Evolutionary conservation across 1,140 invertebrate species (phyloP).

Genomic region (Hesperophylax magnus): DNA sequence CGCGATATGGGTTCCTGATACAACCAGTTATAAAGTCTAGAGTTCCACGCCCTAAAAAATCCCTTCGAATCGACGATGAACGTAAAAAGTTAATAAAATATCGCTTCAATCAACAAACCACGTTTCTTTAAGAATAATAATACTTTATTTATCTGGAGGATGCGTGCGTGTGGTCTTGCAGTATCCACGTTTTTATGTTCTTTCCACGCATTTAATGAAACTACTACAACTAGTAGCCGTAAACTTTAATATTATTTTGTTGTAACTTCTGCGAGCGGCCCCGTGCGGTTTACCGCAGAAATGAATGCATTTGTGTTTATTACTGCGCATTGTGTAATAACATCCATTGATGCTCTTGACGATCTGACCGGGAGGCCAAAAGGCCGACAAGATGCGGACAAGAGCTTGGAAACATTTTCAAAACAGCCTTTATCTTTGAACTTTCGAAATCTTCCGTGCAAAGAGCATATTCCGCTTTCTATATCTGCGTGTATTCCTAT

Average conservation of each 20-base stretch:
- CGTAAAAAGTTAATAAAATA: slow-evolving; percentile 21
- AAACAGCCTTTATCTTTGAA: no score
- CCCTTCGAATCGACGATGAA: slow-evolving; percentile 9
- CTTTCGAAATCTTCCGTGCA: no score
- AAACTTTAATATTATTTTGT: slow-evolving; percentile 9
- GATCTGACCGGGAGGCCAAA: neutral
- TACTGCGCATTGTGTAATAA: slow-evolving; percentile 17
- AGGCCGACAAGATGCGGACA: no score
- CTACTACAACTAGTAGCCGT: slow-evolving; percentile 23
- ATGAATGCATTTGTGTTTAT: slow-evolving; percentile 23
- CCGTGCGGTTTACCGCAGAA: slow-evolving; percentile 15
- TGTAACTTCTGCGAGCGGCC: slow-evolving; percentile 10
- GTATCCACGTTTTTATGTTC: slow-evolving; percentile 5
- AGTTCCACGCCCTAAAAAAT: neutral
- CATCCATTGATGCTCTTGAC: slow-evolving; percentile 4
- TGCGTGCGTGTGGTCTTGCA: slow-evolving; percentile 2
- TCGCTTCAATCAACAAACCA: neutral
- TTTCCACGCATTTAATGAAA: slow-evolving; percentile 14
- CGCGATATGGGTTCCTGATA: slow-evolving; percentile 7
- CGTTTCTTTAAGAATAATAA: neutral
- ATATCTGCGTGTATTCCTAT: no score
- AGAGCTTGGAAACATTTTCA: no score
- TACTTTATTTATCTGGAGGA: neutral
- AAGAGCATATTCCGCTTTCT: no score
- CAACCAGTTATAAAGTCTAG: neutral